Base-by-base conservation (phyloP, 2,888 invertebrate species). In the Epinotia brunnichana region DNA sequence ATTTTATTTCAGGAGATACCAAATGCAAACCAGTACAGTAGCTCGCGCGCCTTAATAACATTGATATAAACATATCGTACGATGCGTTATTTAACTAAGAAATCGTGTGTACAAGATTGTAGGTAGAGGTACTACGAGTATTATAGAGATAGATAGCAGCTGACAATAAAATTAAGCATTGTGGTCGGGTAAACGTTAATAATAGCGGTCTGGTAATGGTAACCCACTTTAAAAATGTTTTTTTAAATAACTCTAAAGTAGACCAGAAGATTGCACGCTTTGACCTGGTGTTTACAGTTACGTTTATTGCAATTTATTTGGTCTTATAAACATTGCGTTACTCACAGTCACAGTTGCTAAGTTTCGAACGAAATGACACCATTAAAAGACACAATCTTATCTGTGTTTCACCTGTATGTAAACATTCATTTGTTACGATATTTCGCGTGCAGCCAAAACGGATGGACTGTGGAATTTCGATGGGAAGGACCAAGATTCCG, bases 401-500 rank as follows among this genome's bases (percentile, higher is more conserved):
- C 88, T 87, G 82, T 61, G 69, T 83, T 78, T 83, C 81, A 13
- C 77, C 78, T 82, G 78, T 75, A 77, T 76, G 80, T 79, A 72
- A 71, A 72, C 71, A 74, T 62, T 56, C 61, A 61, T 85, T 84
- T 81, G 82, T 88, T 85, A 84, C 80, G 84, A 83, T 81, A 85
- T 88, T 90, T 90, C 82, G 90, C 90, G 86, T 87, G 87, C 88
- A 85, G 84, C 85, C 87, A 80, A 85, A 82, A 83, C 90, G 91
- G 90, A 91, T 91, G 91, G 90, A 89, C 90, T 87, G 85, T 86
- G 90, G 91, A 90, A 90, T 91, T 35, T 87, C 89, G 89, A 89
- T 91, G 91, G 88, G 89, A 91, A 92, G 92, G 91, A 92, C 91
- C 88, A 91, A 91, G 92, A 92, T 91, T 90, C 91, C 90, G 90